Percentiles rank a stretch among this genome's conserved stretches.
These are phyloP conservation scores for Linnaemya tessellans DNA, from an alignment of 2,888 invertebrate species.

Conservation along the genomic window DNA sequence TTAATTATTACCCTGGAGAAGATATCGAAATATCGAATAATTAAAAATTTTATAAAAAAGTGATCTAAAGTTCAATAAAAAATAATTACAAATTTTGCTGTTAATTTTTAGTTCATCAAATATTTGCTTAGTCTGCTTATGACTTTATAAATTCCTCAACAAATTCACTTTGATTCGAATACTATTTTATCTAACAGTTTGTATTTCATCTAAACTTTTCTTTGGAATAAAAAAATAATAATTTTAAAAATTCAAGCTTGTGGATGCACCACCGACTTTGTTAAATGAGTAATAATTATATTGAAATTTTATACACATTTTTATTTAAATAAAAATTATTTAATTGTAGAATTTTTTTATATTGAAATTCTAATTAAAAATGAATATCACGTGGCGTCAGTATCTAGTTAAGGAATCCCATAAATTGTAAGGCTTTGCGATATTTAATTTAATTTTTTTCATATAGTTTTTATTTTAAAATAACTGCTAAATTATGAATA, in stretches of 20 bases:
- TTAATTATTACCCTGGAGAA: too few relatives aligned
- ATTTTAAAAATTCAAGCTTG: slow-evolving; percentile 38
- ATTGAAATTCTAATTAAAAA: slow-evolving; percentile 20
- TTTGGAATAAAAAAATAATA: background rate
- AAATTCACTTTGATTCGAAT: background rate
- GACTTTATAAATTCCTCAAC: background rate
- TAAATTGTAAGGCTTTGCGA: slow-evolving; percentile 40
- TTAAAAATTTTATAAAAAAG: too few relatives aligned
- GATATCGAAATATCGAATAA: too few relatives aligned
- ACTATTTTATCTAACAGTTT: background rate
- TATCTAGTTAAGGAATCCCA: slow-evolving; percentile 49
- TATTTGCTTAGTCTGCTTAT: background rate
- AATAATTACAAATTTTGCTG: too few relatives aligned
- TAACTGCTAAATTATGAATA: slow-evolving; percentile 20
- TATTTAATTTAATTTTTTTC: background rate
- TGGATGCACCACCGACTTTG: background rate
- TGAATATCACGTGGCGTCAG: slow-evolving; percentile 44
- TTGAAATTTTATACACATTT: slow-evolving; percentile 30
- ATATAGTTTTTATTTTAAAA: background rate
- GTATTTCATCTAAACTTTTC: background rate
- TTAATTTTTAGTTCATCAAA: background rate
- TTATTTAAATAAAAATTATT: slow-evolving; percentile 41
- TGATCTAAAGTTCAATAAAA: too few relatives aligned
- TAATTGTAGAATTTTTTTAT: slow-evolving; percentile 42
- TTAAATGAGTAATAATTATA: slow-evolving; percentile 38